Evolutionary conservation across 2,888 invertebrate species (phyloP).

Genomic region (Abscondita cerata): DNA sequence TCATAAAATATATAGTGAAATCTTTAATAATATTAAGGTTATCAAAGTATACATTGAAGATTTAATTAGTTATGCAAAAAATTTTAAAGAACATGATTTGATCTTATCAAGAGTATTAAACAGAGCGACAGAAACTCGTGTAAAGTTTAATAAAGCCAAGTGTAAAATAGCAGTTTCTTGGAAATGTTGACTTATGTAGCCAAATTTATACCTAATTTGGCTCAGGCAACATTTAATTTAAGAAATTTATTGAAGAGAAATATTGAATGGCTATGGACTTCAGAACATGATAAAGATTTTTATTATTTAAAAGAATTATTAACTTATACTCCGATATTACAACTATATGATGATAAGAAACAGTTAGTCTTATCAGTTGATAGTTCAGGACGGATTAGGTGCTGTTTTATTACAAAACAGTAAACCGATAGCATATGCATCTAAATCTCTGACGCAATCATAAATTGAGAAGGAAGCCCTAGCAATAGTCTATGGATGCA

Average conservation of each 20-base stretch:
- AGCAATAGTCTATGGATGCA: no score
- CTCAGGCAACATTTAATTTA: neutral
- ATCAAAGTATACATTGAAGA: neutral
- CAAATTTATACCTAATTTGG: neutral
- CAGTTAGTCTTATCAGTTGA: no score
- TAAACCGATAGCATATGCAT: neutral
- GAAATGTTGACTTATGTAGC: neutral
- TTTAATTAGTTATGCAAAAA: neutral
- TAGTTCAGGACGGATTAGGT: neutral
- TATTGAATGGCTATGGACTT: neutral
- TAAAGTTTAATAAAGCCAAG: conserved; percentile 2
- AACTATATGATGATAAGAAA: no score
- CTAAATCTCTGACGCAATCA: neutral
- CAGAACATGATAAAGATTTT: neutral
- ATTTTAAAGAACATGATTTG: neutral
- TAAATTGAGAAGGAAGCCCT: no score
- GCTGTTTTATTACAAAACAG: neutral
- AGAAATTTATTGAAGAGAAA: neutral
- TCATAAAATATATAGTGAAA: neutral
- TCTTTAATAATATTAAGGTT: neutral
- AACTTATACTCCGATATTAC: neutral
- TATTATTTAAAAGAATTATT: neutral
- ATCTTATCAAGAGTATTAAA: neutral
- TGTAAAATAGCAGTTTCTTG: neutral
- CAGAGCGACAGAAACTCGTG: neutral